Conservation (phyloP, 2,797 vertebrate species). For the Pteronotus mesoamericanus region DNA sequence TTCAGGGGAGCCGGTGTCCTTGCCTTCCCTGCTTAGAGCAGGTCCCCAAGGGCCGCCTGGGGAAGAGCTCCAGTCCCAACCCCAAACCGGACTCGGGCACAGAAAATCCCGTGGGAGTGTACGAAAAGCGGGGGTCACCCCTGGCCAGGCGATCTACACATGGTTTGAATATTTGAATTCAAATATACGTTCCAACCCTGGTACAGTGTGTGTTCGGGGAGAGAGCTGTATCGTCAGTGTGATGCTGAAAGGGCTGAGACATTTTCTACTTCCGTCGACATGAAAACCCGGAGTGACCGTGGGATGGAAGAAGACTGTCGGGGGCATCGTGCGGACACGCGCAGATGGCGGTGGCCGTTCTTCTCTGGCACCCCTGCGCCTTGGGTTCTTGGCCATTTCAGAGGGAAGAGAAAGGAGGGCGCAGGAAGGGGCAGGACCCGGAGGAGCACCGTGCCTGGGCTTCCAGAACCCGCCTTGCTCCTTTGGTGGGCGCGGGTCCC, state of each 20-base stretch:
- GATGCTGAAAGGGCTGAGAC: background rate
- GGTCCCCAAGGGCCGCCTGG: background rate
- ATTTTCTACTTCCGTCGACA: background rate
- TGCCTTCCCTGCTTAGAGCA: background rate
- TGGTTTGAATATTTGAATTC: background rate
- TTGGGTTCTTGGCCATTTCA: background rate
- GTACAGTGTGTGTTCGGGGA: background rate
- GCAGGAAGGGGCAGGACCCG: background rate
- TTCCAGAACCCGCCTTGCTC: background rate
- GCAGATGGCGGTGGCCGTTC: background rate
- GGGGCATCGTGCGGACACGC: background rate
- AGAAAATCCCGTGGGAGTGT: background rate
- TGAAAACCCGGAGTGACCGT: background rate
- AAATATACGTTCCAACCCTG: background rate
- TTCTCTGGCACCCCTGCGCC: background rate
- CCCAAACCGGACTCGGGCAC: background rate
- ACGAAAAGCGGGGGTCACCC: background rate
- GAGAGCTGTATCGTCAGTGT: background rate
- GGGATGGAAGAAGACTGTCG: background rate
- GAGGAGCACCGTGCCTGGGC: background rate
- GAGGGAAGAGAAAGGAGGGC: background rate
- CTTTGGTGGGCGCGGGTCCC: rapidly evolving
- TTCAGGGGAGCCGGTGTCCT: background rate
- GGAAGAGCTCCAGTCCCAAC: background rate
- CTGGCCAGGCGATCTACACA: background rate